Base-by-base conservation (phyloP, 2,797 vertebrate species). In the Muscicapa comitata region DNA sequence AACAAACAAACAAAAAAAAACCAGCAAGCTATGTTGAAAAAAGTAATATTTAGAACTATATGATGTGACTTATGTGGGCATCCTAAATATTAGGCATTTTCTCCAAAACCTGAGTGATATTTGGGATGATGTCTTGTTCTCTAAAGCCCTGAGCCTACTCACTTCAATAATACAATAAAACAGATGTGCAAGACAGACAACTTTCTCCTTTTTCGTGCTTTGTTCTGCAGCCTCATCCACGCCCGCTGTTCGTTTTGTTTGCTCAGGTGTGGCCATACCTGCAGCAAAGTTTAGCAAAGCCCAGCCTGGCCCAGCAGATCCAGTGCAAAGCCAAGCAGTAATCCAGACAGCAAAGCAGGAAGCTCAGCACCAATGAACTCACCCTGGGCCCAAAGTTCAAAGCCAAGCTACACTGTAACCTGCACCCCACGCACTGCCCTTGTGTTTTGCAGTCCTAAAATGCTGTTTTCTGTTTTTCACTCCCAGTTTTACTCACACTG, bases 251-350 rank as follows among this genome's bases (percentile, higher is more conserved):
- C 3, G 43, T 45, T 37, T 11, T 57, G 17, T 4, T 54, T 12
- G 0, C n/a, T 59, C 51, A 70, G 58, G 18, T 10, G 24, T 2
- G 4, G 1, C 10, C 2, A 0, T 19, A 13, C 4, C 28, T 48
- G n/a, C 53, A 47, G 28, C 6, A 6, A 0, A 11, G 40, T 24
- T 75, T 14, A 77, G 48, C 38, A 38, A 63, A 19, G 13, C n/a
- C 45, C 38, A 78, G 57, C 18, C 54, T 48, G 38, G 17, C 25
- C 17, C 53, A 53, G 67, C 45, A 67, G 47, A 35, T 2, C 18
- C 13, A 40, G 24, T 6, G 10, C 33, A 71, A 78, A 80, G 4
- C 14, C 1, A 0, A 23, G 31, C 29, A 23, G 7, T 28, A 35
- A 79, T 10, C 7, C n/a, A 53, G 42, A 40, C 21, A 38, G 13